These are phyloP conservation scores for Proteles cristata DNA, from an alignment of 2,113 vertebrate species.

Conservation along the genomic window DNA sequence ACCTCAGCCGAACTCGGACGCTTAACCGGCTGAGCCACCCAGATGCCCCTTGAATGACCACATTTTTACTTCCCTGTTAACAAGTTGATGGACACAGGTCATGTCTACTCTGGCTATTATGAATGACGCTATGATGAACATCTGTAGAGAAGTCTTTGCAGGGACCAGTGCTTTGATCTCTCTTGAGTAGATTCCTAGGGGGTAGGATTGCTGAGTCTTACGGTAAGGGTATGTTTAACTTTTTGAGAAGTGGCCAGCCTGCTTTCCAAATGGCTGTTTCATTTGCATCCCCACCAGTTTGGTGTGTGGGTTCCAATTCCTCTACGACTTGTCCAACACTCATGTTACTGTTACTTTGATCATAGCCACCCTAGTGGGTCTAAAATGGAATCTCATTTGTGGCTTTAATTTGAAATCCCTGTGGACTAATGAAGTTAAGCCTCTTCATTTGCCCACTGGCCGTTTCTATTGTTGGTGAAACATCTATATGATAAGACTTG, in stretches of 20 bases:
- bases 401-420: neutral
- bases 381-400: neutral
- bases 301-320: neutral
- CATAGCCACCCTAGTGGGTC: neutral
- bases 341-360: neutral
- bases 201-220: neutral
- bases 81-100: neutral
- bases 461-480: neutral
- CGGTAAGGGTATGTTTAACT: neutral
- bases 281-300: neutral
- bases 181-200: neutral
- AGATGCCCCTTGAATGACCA: too few relatives aligned
- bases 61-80: neutral
- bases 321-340: rapidly evolving
- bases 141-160: neutral
- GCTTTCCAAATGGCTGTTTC: neutral
- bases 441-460: neutral
- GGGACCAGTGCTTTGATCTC: neutral
- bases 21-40: too few relatives aligned
- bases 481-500: neutral
- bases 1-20: too few relatives aligned
- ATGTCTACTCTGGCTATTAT: neutral
- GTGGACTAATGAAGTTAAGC: neutral
- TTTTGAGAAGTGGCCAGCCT: neutral
- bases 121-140: neutral